Percentiles rank a stretch among this genome's conserved stretches.
Conservation (phyloP, 1,140 invertebrate species). For the Rhysida immarginata region DNA sequence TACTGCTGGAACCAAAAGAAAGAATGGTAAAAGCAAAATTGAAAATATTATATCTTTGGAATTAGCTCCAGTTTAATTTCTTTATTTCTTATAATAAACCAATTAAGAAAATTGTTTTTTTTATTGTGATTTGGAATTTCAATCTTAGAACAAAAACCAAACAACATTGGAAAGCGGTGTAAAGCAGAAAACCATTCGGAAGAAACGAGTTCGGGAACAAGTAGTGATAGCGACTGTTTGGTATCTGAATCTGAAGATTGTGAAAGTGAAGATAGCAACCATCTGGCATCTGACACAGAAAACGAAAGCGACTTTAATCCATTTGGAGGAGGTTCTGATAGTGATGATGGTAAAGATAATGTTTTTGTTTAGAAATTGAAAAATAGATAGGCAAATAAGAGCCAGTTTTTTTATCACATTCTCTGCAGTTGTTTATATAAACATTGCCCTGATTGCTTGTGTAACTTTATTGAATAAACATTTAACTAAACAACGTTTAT, state of each 20-base stretch:
- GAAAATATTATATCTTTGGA: too few species aligned
- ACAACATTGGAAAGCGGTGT: constrained; percentile 19
- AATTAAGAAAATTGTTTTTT: too few species aligned
- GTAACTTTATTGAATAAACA: too few species aligned
- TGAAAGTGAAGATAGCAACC: constrained; percentile 15
- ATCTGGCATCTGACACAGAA: constrained; percentile 32
- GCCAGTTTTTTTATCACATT: too few species aligned
- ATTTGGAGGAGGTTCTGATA: constrained; percentile 62
- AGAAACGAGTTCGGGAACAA: constrained; percentile 20
- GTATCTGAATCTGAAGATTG: constrained; percentile 14
- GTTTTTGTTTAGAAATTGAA: not conserved
- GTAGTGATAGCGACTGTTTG: constrained; percentile 6
- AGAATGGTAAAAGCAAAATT: not conserved
- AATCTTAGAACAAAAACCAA: too few species aligned
- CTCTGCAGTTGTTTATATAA: too few species aligned
- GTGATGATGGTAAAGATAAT: constrained; percentile 45
- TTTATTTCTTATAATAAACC: too few species aligned
- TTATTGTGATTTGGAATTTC: too few species aligned
- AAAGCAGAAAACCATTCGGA: constrained; percentile 23
- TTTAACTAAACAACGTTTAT: too few species aligned
- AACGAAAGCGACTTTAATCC: constrained; percentile 75
- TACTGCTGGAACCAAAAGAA: constrained; percentile 30
- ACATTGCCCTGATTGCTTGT: too few species aligned
- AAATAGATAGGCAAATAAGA: too few species aligned
- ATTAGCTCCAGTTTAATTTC: too few species aligned